Evolutionary conservation across 2,113 vertebrate genomes (phyloP), one percentile per base, ranked within the genome.

Genomic region (Telmatochromis bifrenatus): DNA sequence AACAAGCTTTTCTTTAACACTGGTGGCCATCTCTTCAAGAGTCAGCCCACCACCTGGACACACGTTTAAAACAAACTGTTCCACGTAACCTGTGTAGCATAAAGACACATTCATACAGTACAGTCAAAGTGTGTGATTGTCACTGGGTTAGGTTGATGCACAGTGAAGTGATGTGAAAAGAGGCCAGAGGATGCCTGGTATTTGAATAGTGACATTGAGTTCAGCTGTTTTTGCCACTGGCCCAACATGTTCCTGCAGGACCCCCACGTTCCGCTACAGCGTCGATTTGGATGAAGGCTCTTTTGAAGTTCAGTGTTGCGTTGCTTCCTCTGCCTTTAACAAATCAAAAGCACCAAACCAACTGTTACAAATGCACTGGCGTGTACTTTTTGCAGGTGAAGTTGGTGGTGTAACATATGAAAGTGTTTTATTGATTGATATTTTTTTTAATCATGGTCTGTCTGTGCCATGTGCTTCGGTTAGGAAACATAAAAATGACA

Each of bases 81-180:
- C 70, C 88, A 83, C 4, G 55, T 86, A 58, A 84, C 56, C 45
- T 55, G 73, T 91, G 87, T 53, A 75, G 83, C 82, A 86, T 65
- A 35, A 81, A 88, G 62, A 79, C 75, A 88, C 86, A 82, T 77
- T 89, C 81, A 88, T 70, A 82, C 87, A 85, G 87, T 82, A 90
- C 84, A 92, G 86, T 93, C 93, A 91, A 81, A 84, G 39, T 79
- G 82, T 90, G 88, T 92, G 94, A 94, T 94, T 93, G 94, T 93
- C 94, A 89, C 89, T 91, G 62, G 85, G 53, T 88, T 85, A 19
- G 73, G 70, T 55, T 75, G 81, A 88, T 54, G 91, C 87, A 90
- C 90, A 73, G 79, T 75, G 60, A 85, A 80, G 70, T 80, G 88
- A 84, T 37, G 81, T 82, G 75, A 68, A 23, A 65, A 75, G 39